Evolutionary conservation across 2,888 invertebrate species (phyloP).

Genomic region (Campoplex capitator): DNA sequence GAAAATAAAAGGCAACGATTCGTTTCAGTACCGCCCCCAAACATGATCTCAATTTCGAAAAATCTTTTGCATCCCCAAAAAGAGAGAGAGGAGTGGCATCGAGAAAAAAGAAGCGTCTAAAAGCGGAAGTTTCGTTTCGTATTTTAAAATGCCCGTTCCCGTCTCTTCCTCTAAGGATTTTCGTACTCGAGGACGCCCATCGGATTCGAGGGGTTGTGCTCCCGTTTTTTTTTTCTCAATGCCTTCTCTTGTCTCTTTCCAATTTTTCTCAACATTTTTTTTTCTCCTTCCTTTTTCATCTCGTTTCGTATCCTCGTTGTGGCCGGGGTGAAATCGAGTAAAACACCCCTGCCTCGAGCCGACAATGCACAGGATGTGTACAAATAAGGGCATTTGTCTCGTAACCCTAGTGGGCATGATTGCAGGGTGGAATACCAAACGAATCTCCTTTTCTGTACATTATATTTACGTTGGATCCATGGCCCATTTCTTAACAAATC

Average conservation of each 20-base stretch:
- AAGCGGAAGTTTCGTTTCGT: slow-evolving; percentile 42
- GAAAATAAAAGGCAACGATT: neutral
- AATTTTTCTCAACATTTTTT: slow-evolving; percentile 27
- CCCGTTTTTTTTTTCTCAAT: slow-evolving; percentile 34
- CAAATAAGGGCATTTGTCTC: slow-evolving; percentile 84
- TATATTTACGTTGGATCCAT: neutral
- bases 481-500: neutral
- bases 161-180: slow-evolving; percentile 8
- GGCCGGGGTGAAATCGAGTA: slow-evolving; percentile 70
- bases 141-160: slow-evolving; percentile 11
- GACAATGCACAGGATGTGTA: slow-evolving; percentile 85
- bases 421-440: slow-evolving; percentile 82
- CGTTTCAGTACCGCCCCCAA: slow-evolving; percentile 25
- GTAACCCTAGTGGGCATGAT: slow-evolving; percentile 73
- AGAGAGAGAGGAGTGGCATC: slow-evolving; percentile 50
- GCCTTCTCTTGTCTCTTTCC: slow-evolving; percentile 19
- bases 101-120: slow-evolving; percentile 37
- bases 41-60: slow-evolving; percentile 21
- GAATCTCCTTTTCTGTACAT: slow-evolving; percentile 52
- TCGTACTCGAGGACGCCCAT: slow-evolving; percentile 42
- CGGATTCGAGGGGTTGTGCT: slow-evolving; percentile 10
- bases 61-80: slow-evolving; percentile 8
- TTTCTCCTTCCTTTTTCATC: slow-evolving; percentile 21
- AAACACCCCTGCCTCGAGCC: slow-evolving; percentile 52
- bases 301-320: slow-evolving; percentile 40